Evolutionary conservation across 1,140 invertebrate species (phyloP), one percentile per base, ranked within the genome.

Genomic region (Drosophila kanapiae): DNA sequence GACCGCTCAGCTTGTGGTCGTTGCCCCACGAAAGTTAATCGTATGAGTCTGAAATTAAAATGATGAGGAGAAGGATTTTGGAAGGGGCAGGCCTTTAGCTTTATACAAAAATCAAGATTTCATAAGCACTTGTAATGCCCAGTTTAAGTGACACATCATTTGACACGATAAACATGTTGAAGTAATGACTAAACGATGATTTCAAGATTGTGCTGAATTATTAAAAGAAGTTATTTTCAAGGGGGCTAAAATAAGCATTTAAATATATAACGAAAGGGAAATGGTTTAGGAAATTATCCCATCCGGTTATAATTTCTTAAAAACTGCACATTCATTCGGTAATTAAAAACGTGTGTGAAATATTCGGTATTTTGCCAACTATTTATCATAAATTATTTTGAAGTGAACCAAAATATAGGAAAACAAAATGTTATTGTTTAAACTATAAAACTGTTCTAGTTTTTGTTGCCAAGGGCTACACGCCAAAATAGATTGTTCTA

Each of bases 1-100:
- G 29, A 9, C 7, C 16, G 38, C 82, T 60, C 82, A 69, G 82
- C 82, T 84, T 69, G 82, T 81, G 82, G 78, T 84, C 82, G 76
- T 67, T 84, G 80, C 37, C 76, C 76, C 43, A 49, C 71, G 60
- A 68, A 76, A 79, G 71, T 83, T 82, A 79, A 83, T 70, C 70
- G 65, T 51, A 70, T 43, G 47, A 58, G 14, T 79, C 57, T 51
- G 38, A 58, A 78, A 81, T 62, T 35, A 53, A 68, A 63, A 49
- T 42, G 43, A 51, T 35, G 49, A 35, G 63, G 14, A 16, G 49
- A 14, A 38, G 49, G 40, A 56, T 29, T 45, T 43, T 16, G 13
- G 23, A 7, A 9, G 43, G 58, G 58, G 23, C 16, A 42, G 40
- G 18, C 16, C 33, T 65, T 68, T 6, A 48, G 61, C 27, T 49